Percentiles rank a stretch among this genome's conserved stretches.
phyloP scores from a whole-genome alignment of 2,797 vertebrate genomes.

The Natrix natrix region DNA sequence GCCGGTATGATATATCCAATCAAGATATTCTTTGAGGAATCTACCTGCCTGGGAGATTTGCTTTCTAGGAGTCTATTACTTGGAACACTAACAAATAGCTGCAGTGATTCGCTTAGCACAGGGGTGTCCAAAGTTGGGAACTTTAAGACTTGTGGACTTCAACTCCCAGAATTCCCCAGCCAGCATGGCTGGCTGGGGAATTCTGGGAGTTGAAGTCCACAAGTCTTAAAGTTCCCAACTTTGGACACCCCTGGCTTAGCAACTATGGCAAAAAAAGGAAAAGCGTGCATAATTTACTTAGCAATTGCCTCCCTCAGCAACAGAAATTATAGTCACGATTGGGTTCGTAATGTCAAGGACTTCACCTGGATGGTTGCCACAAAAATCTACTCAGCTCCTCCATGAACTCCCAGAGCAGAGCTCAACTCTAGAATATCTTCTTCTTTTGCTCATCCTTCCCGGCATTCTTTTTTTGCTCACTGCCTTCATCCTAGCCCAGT shows the following conservation, averaged over 20 bases:
- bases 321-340: not conserved
- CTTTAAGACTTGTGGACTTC: no score
- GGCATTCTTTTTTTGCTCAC: not conserved
- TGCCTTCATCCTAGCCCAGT: no score
- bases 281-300: not conserved
- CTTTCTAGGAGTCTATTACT: no score
- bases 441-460: not conserved
- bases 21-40: no score
- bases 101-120: not conserved
- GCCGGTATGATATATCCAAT: no score
- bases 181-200: no score
- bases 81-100: not conserved
- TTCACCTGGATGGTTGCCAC: not conserved
- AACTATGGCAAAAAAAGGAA: not conserved
- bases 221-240: no score
- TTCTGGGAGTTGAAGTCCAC: no score
- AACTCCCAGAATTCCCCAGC: no score
- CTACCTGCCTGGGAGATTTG: no score
- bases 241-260: not conserved
- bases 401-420: not conserved
- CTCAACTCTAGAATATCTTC: not conserved
- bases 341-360: no score
- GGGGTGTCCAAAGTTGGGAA: no score
- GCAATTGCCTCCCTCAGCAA: not conserved
- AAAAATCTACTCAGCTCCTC: not conserved